These are phyloP conservation scores for Drosophila erecta DNA, from an alignment of 1,140 invertebrate species.

Conservation along the genomic window DNA sequence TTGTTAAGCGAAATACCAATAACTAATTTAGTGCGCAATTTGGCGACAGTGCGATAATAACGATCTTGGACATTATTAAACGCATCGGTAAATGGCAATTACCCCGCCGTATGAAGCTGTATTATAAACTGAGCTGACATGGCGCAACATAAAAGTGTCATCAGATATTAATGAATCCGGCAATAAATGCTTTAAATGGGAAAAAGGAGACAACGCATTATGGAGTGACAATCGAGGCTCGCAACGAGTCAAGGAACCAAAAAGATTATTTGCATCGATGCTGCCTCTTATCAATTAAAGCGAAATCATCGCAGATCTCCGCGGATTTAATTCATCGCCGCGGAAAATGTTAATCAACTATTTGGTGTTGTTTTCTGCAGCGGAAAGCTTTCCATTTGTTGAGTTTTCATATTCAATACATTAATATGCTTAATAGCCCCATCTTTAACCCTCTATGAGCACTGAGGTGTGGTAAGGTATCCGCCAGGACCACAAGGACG, in stretches of 20 bases:
- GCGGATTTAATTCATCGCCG: background rate
- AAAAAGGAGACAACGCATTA: slow-evolving; percentile 1
- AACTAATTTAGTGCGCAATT: slow-evolving; percentile 12
- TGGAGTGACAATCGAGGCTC: background rate
- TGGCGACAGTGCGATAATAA: background rate
- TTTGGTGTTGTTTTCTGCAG: background rate
- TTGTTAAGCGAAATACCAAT: slow-evolving; percentile 7
- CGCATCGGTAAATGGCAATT: slow-evolving; percentile 7
- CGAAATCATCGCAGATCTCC: background rate
- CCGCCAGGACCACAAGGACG: background rate
- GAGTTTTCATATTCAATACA: too few species aligned
- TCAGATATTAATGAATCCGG: slow-evolving; percentile 4
- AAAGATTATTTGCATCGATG: background rate
- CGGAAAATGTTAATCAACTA: background rate
- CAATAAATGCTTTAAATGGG: slow-evolving; percentile 1
- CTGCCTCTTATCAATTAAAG: slow-evolving; percentile 3
- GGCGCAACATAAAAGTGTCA: slow-evolving; percentile 9
- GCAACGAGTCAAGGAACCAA: background rate
- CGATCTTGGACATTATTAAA: slow-evolving; percentile 2
- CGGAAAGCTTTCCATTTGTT: background rate
- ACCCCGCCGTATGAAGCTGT: background rate
- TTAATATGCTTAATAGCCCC: too few species aligned
- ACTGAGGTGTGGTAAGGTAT: too few species aligned
- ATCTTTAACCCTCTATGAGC: too few species aligned
- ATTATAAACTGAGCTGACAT: background rate